These are phyloP conservation scores for Chelon auratus DNA, from an alignment of 2,797 vertebrate genomes.

Conservation along the genomic window DNA sequence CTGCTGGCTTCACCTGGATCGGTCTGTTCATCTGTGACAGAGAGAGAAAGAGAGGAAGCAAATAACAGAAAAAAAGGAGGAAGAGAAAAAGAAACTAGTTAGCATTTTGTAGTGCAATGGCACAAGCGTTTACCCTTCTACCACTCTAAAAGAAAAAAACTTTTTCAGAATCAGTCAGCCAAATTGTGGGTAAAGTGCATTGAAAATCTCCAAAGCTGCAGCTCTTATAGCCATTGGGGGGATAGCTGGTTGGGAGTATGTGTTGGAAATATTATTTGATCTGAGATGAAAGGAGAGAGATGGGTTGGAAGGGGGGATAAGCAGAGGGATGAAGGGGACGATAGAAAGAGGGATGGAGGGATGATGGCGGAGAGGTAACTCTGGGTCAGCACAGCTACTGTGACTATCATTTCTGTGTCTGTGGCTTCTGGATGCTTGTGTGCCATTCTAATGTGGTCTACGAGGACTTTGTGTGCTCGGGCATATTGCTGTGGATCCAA, in stretches of 20 bases:
- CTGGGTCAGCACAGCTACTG: constrained; percentile 53
- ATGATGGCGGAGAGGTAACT: constrained; percentile 57
- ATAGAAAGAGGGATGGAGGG: constrained; percentile 47
- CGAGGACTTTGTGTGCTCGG: constrained; percentile 14
- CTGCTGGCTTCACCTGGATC: constrained; percentile 99
- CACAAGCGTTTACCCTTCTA: constrained; percentile 28
- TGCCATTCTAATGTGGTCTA: constrained; percentile 19
- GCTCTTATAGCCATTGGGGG: constrained; percentile 74
- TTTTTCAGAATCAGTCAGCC: constrained; percentile 67
- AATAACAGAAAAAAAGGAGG: constrained; percentile 6
- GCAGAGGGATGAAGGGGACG: constrained; percentile 47
- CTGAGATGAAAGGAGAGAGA: constrained; percentile 80
- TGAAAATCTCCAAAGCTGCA: constrained; percentile 77
- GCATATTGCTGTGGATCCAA: constrained; percentile 7
- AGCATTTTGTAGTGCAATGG: constrained; percentile 41
- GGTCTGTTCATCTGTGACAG: constrained; percentile 96
- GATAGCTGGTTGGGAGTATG: constrained; percentile 68
- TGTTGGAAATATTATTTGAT: constrained; percentile 85
- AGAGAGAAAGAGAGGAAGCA: constrained; percentile 45
- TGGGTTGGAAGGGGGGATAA: constrained; percentile 61
- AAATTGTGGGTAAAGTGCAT: constrained; percentile 74
- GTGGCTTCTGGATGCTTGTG: constrained; percentile 21
- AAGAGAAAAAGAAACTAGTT: constrained; percentile 45
- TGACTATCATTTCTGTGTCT: constrained; percentile 33
- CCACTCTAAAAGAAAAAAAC: background rate